Percentiles rank a stretch among this genome's conserved stretches.
Evolutionary conservation across 2,888 invertebrate genomes (phyloP).

Genomic region (Macrosoma leucophasiata): DNA sequence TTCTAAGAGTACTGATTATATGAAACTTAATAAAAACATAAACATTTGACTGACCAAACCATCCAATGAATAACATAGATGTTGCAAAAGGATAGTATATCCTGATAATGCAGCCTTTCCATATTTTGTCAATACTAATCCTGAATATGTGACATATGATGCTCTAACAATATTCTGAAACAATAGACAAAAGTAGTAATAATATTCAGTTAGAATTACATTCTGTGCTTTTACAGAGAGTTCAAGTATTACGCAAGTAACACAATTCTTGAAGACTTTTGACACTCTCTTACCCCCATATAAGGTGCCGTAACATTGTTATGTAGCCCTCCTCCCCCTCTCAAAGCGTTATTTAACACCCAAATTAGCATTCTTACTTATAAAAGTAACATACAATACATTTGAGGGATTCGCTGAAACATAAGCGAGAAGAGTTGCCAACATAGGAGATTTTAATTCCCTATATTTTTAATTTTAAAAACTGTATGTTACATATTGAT

Average conservation of each 20-base stretch:
- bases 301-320: too few relatives aligned
- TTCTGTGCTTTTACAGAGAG: too few relatives aligned
- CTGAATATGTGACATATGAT: conserved; percentile 63
- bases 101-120: conserved; percentile 48
- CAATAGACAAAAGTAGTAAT: conserved; percentile 1
- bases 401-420: too few relatives aligned
- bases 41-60: conserved; percentile 49
- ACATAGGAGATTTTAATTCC: too few relatives aligned
- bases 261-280: too few relatives aligned
- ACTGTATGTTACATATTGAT: too few relatives aligned
- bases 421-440: too few relatives aligned
- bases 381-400: conserved; percentile 1
- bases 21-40: not conserved
- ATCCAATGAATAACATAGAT: conserved; percentile 52
- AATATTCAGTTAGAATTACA: too few relatives aligned
- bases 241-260: too few relatives aligned
- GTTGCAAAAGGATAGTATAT: conserved; percentile 51
- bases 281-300: too few relatives aligned
- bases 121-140: conserved; percentile 49
- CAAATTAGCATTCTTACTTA: too few relatives aligned
- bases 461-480: too few relatives aligned
- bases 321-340: not conserved
- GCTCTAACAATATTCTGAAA: conserved; percentile 54
- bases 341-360: not conserved
- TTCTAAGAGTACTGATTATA: not conserved